A percentile compares a stretch with the other conserved stretches of the same genome.
These are phyloP conservation scores for Anastatus disparis DNA, from an alignment of 1,140 invertebrate genomes.

Conservation along the genomic window DNA sequence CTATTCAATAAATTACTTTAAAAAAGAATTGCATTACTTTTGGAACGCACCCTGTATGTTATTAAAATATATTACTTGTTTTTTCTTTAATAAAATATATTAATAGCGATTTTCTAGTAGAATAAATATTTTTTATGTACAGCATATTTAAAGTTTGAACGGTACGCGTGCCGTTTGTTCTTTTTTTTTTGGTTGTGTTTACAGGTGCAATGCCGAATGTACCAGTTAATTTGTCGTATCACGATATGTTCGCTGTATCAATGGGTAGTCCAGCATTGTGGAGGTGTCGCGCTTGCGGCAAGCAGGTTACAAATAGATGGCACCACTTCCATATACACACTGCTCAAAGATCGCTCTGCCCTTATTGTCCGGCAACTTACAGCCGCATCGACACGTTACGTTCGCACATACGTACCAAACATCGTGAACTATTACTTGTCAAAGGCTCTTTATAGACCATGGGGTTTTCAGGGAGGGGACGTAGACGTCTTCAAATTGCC, in stretches of 20 bases:
- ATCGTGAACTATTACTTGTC: slow-evolving; percentile 70
- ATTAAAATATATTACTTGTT: too few species aligned
- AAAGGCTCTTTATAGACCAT: slow-evolving; percentile 59
- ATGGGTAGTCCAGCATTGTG: slow-evolving; percentile 75
- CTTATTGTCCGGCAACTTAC: slow-evolving; percentile 85
- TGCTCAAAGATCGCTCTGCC: slow-evolving; percentile 80
- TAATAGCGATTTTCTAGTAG: too few species aligned
- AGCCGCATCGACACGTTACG: slow-evolving; percentile 85
- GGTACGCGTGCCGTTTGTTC: too few species aligned
- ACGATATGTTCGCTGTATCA: slow-evolving; percentile 82
- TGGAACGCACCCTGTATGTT: too few species aligned
- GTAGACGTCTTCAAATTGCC: slow-evolving; percentile 47
- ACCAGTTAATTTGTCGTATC: slow-evolving; percentile 74
- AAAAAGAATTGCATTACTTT: too few species aligned
- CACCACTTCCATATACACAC: slow-evolving; percentile 88
- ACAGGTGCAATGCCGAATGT: slow-evolving; percentile 60
- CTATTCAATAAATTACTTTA: too few species aligned
- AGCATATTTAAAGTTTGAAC: too few species aligned
- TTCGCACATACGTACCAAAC: slow-evolving; percentile 80
- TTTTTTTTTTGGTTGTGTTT: slow-evolving; percentile 34
- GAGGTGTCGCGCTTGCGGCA: slow-evolving; percentile 83
- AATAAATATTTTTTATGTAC: too few species aligned
- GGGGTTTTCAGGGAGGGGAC: slow-evolving; percentile 55
- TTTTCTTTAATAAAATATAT: too few species aligned
- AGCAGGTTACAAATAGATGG: slow-evolving; percentile 87